phyloP scores from a whole-genome alignment of 2,888 invertebrate genomes.

The Desoria tigrina region DNA sequence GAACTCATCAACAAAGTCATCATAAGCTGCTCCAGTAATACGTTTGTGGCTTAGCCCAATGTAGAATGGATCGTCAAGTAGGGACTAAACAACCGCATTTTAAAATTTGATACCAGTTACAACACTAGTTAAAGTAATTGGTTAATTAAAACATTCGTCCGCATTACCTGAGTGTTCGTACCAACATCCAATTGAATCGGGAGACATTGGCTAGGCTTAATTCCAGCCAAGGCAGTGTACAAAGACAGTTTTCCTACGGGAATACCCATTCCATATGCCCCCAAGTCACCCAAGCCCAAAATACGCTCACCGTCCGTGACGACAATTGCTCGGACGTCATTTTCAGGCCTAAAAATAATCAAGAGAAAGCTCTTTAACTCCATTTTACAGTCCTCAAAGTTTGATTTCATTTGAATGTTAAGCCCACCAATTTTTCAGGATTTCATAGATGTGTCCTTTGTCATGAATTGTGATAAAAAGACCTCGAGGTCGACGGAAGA shows the following conservation, averaged over 20 bases:
- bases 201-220: slow-evolving; percentile 91
- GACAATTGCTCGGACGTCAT: slow-evolving; percentile 82
- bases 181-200: slow-evolving; percentile 94
- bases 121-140: background rate
- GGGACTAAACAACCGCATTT: slow-evolving; percentile 59
- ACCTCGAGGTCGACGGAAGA: slow-evolving; percentile 78
- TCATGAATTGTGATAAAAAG: slow-evolving; percentile 95
- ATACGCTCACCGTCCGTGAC: slow-evolving; percentile 99
- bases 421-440: slow-evolving; percentile 88
- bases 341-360: slow-evolving; percentile 71
- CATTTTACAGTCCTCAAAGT: slow-evolving; percentile 4
- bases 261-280: slow-evolving; percentile 98
- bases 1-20: slow-evolving; percentile 94
- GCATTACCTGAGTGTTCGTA: slow-evolving; percentile 74
- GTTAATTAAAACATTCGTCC: slow-evolving; percentile 5
- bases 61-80: slow-evolving; percentile 91
- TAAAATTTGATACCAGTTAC: background rate
- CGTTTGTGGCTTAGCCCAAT: slow-evolving; percentile 87
- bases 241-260: slow-evolving; percentile 95
- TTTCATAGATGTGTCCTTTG: slow-evolving; percentile 89
- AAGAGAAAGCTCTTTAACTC: background rate
- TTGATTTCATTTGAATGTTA: background rate
- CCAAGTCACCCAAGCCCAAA: slow-evolving; percentile 93
- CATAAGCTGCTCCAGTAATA: slow-evolving; percentile 79
- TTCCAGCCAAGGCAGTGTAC: slow-evolving; percentile 95